Evolutionary conservation across 2,113 vertebrate species (phyloP).

Genomic region (Chloroceryle aenea): DNA sequence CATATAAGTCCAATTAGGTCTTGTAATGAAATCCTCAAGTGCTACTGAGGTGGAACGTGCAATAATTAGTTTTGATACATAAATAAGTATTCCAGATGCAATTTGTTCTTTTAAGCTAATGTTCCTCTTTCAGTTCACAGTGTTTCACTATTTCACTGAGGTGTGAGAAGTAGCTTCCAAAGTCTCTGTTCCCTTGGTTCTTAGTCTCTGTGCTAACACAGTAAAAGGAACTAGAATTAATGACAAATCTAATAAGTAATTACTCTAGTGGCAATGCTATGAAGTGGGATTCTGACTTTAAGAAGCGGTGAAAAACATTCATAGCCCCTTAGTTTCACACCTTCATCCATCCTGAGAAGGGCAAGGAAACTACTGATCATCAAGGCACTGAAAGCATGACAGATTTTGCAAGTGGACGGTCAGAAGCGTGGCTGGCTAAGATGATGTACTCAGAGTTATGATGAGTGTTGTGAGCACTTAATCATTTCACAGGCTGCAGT

Average conservation of each 20-base stretch:
- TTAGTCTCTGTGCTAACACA: background rate
- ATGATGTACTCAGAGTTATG: background rate
- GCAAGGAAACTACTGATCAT: background rate
- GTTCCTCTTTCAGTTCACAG: slow-evolving; percentile 50
- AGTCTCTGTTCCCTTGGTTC: background rate
- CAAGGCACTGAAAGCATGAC: background rate
- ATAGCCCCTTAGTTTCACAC: background rate
- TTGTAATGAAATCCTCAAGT: slow-evolving; percentile 77
- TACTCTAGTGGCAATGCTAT: background rate
- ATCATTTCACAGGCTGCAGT: background rate
- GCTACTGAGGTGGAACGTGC: slow-evolving; percentile 69
- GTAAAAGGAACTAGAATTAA: slow-evolving; percentile 23
- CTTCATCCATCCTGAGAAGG: background rate
- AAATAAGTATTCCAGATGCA: slow-evolving; percentile 75
- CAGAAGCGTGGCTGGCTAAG: background rate
- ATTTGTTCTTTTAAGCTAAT: slow-evolving; percentile 65
- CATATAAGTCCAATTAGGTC: slow-evolving; percentile 71
- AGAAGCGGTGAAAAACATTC: background rate
- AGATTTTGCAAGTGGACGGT: background rate
- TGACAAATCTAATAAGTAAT: background rate
- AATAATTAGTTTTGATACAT: slow-evolving; percentile 79
- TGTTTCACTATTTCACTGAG: slow-evolving; percentile 39
- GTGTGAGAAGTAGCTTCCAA: slow-evolving; percentile 4
- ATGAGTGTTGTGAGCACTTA: background rate
- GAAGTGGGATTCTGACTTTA: background rate